Evolutionary conservation across 2,113 vertebrate genomes (phyloP).

Genomic region (Menura novaehollandiae): DNA sequence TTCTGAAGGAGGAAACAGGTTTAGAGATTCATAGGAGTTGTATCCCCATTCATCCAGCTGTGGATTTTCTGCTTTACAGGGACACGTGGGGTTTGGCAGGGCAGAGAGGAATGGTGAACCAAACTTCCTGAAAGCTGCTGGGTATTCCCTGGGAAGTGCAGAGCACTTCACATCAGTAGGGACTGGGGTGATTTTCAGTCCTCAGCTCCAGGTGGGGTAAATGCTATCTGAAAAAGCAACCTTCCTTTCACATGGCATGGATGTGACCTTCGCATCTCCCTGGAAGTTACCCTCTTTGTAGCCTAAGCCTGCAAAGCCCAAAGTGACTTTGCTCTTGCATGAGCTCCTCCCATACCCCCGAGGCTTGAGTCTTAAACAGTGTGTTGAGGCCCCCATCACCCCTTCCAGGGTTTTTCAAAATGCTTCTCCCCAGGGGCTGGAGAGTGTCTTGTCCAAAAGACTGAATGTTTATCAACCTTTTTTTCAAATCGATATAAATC

Average conservation of each 20-base stretch:
- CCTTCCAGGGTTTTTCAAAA: not conserved
- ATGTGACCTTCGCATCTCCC: not conserved
- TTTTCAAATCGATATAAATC: slow-evolving; percentile 31
- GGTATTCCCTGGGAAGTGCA: not conserved
- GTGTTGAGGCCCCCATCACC: not conserved
- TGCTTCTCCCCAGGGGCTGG: not conserved
- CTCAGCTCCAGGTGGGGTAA: not conserved
- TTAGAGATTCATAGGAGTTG: not conserved
- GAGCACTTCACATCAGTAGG: not conserved
- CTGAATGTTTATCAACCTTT: slow-evolving; percentile 11
- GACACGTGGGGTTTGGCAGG: not conserved
- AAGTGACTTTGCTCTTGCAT: not conserved
- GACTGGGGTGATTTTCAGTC: not conserved
- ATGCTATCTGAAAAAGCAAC: not conserved
- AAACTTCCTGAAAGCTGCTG: not conserved
- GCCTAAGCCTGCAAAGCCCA: not conserved
- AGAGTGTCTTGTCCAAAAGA: slow-evolving; percentile 12
- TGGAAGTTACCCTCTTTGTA: not conserved
- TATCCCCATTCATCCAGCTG: not conserved
- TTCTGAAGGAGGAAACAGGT: not conserved
- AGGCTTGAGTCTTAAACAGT: not conserved
- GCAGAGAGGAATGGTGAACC: not conserved
- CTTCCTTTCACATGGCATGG: not conserved
- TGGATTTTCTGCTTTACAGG: not conserved
- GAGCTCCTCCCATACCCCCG: not conserved